These are phyloP conservation scores for Megalops atlanticus DNA, from an alignment of 2,113 vertebrate genomes.

Conservation along the genomic window DNA sequence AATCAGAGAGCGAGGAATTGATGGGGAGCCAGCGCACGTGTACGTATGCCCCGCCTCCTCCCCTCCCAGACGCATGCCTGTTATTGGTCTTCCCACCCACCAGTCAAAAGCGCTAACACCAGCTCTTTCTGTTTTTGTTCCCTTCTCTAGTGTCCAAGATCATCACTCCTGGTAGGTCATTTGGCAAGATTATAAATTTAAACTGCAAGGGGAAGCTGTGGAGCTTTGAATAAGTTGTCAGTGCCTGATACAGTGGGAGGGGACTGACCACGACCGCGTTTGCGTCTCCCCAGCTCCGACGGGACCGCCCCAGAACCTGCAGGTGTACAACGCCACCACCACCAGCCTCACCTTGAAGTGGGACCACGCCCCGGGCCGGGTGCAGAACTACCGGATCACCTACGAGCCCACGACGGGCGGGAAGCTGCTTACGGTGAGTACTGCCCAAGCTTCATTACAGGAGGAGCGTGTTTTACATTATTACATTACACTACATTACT, in stretches of 20 bases:
- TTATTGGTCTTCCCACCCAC: not conserved
- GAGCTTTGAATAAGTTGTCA: too few species aligned
- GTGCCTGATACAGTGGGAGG: not conserved
- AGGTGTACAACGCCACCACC: conserved; percentile 91
- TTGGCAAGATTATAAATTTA: not conserved
- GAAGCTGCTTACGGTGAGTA: conserved; percentile 78
- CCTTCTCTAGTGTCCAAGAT: conserved; percentile 72
- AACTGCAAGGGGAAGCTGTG: too few species aligned
- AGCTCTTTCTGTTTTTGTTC: conserved; percentile 54
- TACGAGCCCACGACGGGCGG: conserved; percentile 83
- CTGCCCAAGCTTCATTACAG: not conserved
- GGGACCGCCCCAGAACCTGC: conserved; percentile 85
- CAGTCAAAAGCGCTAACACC: conserved; percentile 12
- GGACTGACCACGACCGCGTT: not conserved
- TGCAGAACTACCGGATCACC: conserved; percentile 86
- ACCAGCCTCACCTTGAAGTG: conserved; percentile 89
- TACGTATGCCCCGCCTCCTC: too few species aligned
- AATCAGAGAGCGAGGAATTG: conserved; percentile 93
- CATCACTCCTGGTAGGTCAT: conserved; percentile 77
- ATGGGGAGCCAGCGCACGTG: conserved; percentile 85
- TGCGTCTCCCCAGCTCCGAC: conserved; percentile 69
- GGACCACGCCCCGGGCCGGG: conserved; percentile 86
- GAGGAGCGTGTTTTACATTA: too few species aligned
- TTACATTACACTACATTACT: too few species aligned
- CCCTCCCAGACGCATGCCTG: not conserved